Evolutionary conservation across 2,113 vertebrate genomes (phyloP).

Genomic region (Nycticebus coucang): DNA sequence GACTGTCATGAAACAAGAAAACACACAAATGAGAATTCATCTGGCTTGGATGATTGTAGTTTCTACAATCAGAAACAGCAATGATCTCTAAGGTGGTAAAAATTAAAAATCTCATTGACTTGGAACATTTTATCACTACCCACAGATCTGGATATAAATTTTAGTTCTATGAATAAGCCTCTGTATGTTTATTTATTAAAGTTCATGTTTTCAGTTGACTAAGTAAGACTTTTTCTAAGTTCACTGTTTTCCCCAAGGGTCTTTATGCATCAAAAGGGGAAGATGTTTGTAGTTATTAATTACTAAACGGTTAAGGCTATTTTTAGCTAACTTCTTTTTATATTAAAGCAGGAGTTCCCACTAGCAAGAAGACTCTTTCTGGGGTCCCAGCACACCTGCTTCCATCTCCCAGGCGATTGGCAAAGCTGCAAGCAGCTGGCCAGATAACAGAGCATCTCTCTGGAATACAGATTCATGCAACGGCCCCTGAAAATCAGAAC

Average conservation of each 20-base stretch:
- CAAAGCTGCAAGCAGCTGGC: constrained; percentile 69
- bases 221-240: background rate
- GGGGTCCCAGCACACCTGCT: constrained; percentile 77
- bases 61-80: background rate
- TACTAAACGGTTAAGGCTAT: background rate
- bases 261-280: background rate
- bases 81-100: background rate
- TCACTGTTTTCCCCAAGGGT: constrained; percentile 15
- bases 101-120: background rate
- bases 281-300: background rate
- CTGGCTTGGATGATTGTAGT: background rate
- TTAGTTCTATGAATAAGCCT: background rate
- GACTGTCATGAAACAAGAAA: background rate
- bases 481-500: constrained; percentile 11
- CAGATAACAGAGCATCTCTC: constrained; percentile 36
- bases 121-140: background rate
- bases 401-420: constrained; percentile 77
- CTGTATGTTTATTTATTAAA: background rate
- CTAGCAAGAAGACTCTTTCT: constrained; percentile 71
- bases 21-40: background rate
- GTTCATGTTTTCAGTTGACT: background rate
- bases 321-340: constrained; percentile 69
- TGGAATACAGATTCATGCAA: background rate
- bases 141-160: background rate
- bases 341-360: constrained; percentile 73